Evolutionary conservation across 2,113 vertebrate genomes (phyloP), one percentile per base, ranked within the genome.

Genomic region (Sylvilagus bachmani): DNA sequence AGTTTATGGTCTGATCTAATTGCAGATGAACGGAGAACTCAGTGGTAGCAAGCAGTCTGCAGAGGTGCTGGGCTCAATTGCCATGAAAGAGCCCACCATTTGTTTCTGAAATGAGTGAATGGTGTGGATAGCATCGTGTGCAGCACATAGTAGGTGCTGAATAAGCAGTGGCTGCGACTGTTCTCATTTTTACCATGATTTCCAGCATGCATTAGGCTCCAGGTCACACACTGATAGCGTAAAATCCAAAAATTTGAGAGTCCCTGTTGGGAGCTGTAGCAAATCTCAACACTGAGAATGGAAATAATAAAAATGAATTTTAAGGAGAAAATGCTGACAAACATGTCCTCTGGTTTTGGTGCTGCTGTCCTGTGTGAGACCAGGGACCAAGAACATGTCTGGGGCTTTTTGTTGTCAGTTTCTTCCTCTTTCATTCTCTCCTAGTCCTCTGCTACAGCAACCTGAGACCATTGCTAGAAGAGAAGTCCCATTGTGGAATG

Each of bases 1-100:
- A 27, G 75, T 77, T 92, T 93, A 91, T 80, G 38, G 62, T 83
- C 89, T 93, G 93, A 95, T 89, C 86, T 92, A 94, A 96, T 95
- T 61, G 74, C 86, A 94, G 90, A 91, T 80, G 85, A 90, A 89
- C 80, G 16, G 64, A 78, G 61, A 88, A 74, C 62, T 86, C 11
- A 1, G 66, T 44, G 55, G 44, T 71, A 91, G 84, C 49, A 25
- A 86, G 67, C 31, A 81, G 53, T 58, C 53, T 89, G 29, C 69
- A 51, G 66, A 86, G 27, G 62, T 3, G 0, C 29, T 61, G 78
- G 69, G 10, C 75, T 77, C 36, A 10, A 11, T 29, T 19, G 53
- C 81, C 58, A 22, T 93, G 84, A 53, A 53, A 61, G 62, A 87
- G 38, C 31, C 69, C 55, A 69, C 19, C 16, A 61, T 85, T 90